Evolutionary conservation across 2,113 vertebrate species (phyloP).

Genomic region (Polypterus senegalus): DNA sequence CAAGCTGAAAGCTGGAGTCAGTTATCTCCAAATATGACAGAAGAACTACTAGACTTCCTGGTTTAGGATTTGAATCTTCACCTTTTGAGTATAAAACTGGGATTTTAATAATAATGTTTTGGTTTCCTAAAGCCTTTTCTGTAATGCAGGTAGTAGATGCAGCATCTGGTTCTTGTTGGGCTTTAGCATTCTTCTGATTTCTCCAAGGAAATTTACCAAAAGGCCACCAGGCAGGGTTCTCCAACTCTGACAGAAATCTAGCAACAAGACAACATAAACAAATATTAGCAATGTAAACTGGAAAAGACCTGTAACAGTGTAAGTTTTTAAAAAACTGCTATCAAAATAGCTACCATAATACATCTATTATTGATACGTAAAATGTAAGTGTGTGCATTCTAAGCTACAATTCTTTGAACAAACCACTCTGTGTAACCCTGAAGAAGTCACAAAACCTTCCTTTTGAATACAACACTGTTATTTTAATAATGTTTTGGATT

Average conservation of each 20-base stretch:
- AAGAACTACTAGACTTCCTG: conserved; percentile 57
- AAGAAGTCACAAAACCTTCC: conserved; percentile 11
- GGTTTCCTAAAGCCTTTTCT: conserved; percentile 27
- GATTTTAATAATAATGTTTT: conserved; percentile 52
- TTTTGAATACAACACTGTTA: conserved; percentile 67
- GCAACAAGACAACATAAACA: not conserved
- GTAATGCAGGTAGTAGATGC: not conserved
- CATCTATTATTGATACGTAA: too few relatives aligned
- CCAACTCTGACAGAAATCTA: conserved; percentile 75
- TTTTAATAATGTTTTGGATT: conserved; percentile 44
- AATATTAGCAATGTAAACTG: not conserved
- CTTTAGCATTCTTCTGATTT: conserved; percentile 39
- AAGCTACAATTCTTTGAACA: too few relatives aligned
- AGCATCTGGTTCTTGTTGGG: conserved; percentile 30
- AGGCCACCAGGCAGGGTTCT: conserved; percentile 88
- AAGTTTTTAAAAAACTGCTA: too few relatives aligned
- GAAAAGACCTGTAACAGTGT: too few relatives aligned
- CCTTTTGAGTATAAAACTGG: conserved; percentile 64
- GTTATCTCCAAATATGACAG: conserved; percentile 67
- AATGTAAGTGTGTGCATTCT: too few relatives aligned
- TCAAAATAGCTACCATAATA: too few relatives aligned
- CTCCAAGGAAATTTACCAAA: conserved; percentile 72
- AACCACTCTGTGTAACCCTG: too few relatives aligned
- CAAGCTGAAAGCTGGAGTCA: conserved; percentile 44
- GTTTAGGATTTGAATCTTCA: conserved; percentile 47